Evolutionary conservation across 1,140 invertebrate species (phyloP), one percentile per base, ranked within the genome.

Genomic region (Drosophila melanogaster): DNA sequence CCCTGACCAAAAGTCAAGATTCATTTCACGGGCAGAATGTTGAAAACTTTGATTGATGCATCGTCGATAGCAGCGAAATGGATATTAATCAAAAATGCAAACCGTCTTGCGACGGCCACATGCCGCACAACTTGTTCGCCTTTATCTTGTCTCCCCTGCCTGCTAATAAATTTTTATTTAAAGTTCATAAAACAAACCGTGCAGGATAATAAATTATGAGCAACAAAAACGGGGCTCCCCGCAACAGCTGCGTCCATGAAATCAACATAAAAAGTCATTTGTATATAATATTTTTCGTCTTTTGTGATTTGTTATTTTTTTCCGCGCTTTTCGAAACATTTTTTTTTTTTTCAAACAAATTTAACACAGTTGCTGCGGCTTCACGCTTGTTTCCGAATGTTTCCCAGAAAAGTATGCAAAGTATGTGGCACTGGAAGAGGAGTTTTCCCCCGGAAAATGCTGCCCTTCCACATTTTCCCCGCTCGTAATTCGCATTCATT

Each of bases 261-360:
- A 86, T 86, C 81, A 86, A 86, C 81, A 86, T 86, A 86, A 86
- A 86, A 86, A 86, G 81, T 81, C 81, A 86, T 86, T 86, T 86
- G 75, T 86, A 86, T 81, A 71, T 81, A 56, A 65, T 69, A 47
- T 56, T 77, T 81, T 77, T 65, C 8, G 26, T 17, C 53, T 69
- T 61, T 59, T 60, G 49, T 67, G 35, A 19, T 57, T 62, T 67
- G 40, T 75, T 43, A 17, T 53, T 43, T 54, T 76, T 38, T 14
- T 38, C 37, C 14, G 37, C 30, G 30, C 30, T 30, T 30, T 30
- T 30, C 30, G 2, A 30, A 30, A 7, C 7, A 10, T 3, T 38
- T 38, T 38, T 37, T 37, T 35, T 35, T 35, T 10, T 37, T 37
- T 37, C 12, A 57, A 76, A 66, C 72, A 76, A 76, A 76, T 76